Base-by-base conservation (phyloP, 30 jellyfish, hydroid and myxozoan genomes). In the Hydra vulgaris region DNA sequence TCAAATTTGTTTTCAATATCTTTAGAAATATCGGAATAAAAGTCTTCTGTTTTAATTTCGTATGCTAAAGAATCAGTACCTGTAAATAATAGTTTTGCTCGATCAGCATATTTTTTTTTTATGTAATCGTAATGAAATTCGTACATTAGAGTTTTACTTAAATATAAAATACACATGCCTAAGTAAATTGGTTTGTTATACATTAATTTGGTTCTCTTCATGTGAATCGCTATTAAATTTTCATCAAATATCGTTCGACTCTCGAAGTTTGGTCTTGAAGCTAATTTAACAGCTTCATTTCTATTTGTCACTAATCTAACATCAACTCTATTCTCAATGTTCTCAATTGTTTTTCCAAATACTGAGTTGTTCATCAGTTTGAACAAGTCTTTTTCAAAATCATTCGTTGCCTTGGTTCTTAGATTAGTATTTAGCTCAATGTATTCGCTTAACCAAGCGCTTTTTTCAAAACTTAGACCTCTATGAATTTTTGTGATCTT, bases 31-130 rank as follows among this genome's bases (percentile, higher is more conserved):
- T 89, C 95, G 1, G 74, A 22, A 67, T 79, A 89, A 15, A 80
- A 74, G 27, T 89, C 95, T 25, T 89, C 93, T 17, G 88, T 55
- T 67, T 89, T 72, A 0, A 89, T 79, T 27, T 80, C 95, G 74
- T 89, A 89, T 3, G 81, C 40, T 53, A 87, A 40, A 71, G 66
- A 0, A 77, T 89, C 96, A 0, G 96, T 89, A 70, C 19, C 81
- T 73, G 81, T 73, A 8, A 23, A 23, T 19, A 23, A 73, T n/a
- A 73, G 23, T 73, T 23, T 73, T 26, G 68, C 81, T 8, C 40
- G 25, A 25, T 73, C 68, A 7, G 12, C 68, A 23, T 26, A 73
- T n/a, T 73, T 76, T 20, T 15, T 76, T n/a, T 8, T 76, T 52
- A 81, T 71, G 54, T 81, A 81, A 52, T 81, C 79, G 76, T 81